phyloP scores from a whole-genome alignment of 1,140 invertebrate species.

The Metopolophium dirhodum region DNA sequence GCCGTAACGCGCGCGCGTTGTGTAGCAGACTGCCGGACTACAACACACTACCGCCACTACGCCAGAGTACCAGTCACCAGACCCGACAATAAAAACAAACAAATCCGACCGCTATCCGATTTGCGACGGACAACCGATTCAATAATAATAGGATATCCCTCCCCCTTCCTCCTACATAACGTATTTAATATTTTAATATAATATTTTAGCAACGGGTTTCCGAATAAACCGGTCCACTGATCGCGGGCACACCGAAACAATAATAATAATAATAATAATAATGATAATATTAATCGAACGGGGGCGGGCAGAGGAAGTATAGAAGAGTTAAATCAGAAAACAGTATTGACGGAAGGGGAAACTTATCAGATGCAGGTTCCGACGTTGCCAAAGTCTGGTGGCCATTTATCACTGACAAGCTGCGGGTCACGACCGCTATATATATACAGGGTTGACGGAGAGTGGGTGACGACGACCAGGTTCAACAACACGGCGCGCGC shows the following conservation, averaged over 20 bases:
- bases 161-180: background rate
- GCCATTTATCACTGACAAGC: constrained; percentile 50
- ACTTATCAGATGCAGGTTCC: constrained; percentile 56
- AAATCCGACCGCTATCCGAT: background rate
- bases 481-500: constrained; percentile 1
- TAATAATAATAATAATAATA: constrained; percentile 3
- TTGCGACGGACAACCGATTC: background rate
- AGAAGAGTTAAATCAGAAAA: background rate
- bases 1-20: background rate
- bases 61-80: too few relatives aligned
- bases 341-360: background rate
- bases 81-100: background rate
- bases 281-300: background rate
- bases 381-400: constrained; percentile 51
- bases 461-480: constrained; percentile 31
- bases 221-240: constrained; percentile 28
- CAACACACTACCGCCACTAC: too few relatives aligned
- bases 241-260: background rate
- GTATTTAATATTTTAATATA: background rate
- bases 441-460: constrained; percentile 48
- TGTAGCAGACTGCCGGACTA: background rate
- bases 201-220: constrained; percentile 40
- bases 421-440: constrained; percentile 37
- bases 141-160: background rate
- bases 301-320: background rate